Conservation (phyloP, 1,140 invertebrate genomes). For the Platyura marginata region DNA sequence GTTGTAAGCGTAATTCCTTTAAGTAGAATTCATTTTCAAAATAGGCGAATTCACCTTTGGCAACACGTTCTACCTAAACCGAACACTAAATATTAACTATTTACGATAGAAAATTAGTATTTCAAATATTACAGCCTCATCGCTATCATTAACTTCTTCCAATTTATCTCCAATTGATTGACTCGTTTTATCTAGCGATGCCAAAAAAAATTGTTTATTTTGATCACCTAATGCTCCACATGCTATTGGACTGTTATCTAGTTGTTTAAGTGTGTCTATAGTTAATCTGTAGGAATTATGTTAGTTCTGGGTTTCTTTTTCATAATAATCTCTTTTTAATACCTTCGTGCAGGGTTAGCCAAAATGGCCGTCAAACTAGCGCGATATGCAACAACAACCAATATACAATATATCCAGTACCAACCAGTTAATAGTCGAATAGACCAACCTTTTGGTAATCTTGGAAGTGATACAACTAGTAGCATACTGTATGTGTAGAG, state of each 20-base stretch:
- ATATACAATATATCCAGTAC: slow-evolving; percentile 68
- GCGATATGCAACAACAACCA: slow-evolving; percentile 54
- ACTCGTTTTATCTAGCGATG: slow-evolving; percentile 40
- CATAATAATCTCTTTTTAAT: too few species aligned
- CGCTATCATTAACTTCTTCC: slow-evolving; percentile 33
- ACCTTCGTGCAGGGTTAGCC: slow-evolving; percentile 52
- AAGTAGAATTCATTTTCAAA: slow-evolving; percentile 63
- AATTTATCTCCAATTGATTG: slow-evolving; percentile 47
- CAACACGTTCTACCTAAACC: slow-evolving; percentile 33
- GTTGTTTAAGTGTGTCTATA: slow-evolving; percentile 50
- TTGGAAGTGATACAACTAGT: slow-evolving; percentile 51
- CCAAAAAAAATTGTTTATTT: slow-evolving; percentile 44
- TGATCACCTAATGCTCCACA: slow-evolving; percentile 50
- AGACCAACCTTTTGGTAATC: slow-evolving; percentile 54
- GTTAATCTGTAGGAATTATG: slow-evolving; percentile 46
- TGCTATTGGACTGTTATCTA: slow-evolving; percentile 37
- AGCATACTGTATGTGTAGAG: slow-evolving; percentile 64
- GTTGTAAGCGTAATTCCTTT: slow-evolving; percentile 36
- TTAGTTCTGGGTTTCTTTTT: too few species aligned
- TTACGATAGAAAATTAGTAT: neutral
- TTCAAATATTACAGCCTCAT: slow-evolving; percentile 20
- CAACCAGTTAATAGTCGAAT: slow-evolving; percentile 58
- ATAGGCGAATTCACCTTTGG: slow-evolving; percentile 49
- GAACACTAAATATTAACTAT: neutral
- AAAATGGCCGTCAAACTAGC: slow-evolving; percentile 68